Conservation (phyloP, 2,797 vertebrate species). For the Neosilurus mollespiculum region DNA sequence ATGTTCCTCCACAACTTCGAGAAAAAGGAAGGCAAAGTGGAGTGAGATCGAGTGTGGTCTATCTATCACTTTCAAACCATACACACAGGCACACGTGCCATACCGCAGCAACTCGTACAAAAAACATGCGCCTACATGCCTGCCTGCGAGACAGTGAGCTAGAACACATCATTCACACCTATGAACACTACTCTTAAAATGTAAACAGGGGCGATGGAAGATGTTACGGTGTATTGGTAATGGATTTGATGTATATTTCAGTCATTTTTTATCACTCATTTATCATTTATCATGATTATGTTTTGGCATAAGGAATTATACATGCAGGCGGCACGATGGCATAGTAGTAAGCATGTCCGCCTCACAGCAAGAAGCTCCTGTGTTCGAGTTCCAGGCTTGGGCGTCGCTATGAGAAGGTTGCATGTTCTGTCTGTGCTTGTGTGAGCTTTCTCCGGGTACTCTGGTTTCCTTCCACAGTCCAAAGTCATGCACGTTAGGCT, state of each 20-base stretch:
- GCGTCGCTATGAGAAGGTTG: no score
- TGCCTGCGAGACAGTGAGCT: background rate
- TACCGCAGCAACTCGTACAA: slow-evolving; percentile 36
- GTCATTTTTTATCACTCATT: background rate
- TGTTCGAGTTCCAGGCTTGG: no score
- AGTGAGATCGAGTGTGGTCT: background rate
- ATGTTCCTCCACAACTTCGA: slow-evolving; percentile 29
- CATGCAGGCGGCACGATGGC: no score
- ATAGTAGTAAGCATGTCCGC: no score
- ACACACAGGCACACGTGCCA: slow-evolving; percentile 34
- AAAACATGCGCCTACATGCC: slow-evolving; percentile 50
- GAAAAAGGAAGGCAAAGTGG: slow-evolving; percentile 18
- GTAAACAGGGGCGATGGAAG: background rate
- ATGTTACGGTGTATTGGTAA: background rate
- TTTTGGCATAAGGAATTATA: background rate
- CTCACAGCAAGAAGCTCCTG: no score
- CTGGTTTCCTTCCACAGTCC: no score
- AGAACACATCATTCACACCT: slow-evolving; percentile 44
- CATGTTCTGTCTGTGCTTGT: no score
- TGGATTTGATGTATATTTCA: background rate
- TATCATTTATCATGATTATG: no score
- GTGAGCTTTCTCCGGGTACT: no score
- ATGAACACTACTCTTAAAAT: slow-evolving; percentile 50
- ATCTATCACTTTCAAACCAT: slow-evolving; percentile 40
- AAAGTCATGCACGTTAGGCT: no score